Evolutionary conservation across 1,140 invertebrate genomes (phyloP).

Genomic region (Protaetia brevitarsis): DNA sequence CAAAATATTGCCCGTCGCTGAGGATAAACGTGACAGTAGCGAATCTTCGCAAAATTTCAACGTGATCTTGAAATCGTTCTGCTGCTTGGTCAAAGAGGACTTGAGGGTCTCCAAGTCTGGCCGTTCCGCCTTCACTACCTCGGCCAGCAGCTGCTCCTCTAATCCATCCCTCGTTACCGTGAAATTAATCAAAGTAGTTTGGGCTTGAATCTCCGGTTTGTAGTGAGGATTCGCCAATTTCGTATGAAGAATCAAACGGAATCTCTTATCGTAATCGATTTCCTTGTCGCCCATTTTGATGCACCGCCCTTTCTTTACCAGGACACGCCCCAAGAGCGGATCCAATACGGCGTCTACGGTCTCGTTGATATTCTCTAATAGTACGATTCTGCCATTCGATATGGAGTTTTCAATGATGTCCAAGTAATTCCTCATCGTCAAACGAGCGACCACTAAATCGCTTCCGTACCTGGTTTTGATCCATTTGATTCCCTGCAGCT

Average conservation of each 20-base stretch:
- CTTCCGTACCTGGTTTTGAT: conserved; percentile 81
- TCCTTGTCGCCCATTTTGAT: conserved; percentile 85
- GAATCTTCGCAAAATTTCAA: conserved; percentile 89
- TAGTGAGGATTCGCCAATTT: conserved; percentile 95
- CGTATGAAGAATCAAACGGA: conserved; percentile 88
- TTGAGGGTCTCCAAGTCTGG: conserved; percentile 79
- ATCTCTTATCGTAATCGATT: conserved; percentile 80
- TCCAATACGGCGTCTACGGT: conserved; percentile 86
- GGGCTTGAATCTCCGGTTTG: conserved; percentile 94
- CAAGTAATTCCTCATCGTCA: conserved; percentile 80
- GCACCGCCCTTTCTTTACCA: conserved; percentile 79
- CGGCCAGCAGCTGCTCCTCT: conserved; percentile 90
- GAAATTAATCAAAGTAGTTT: conserved; percentile 93
- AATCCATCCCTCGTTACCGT: conserved; percentile 88
- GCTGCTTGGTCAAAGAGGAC: conserved; percentile 74
- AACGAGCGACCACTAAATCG: conserved; percentile 67
- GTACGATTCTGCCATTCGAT: conserved; percentile 65
- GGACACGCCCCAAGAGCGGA: conserved; percentile 80
- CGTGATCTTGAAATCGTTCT: conserved; percentile 93
- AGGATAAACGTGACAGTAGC: conserved; percentile 77
- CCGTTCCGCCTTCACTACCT: conserved; percentile 90
- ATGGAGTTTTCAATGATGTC: conserved; percentile 81
- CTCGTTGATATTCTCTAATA: conserved; percentile 91
- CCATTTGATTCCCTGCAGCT: conserved; percentile 91
- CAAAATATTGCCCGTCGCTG: conserved; percentile 86